phyloP scores from a whole-genome alignment of 2,113 vertebrate species.

The Recurvirostra avosetta region DNA sequence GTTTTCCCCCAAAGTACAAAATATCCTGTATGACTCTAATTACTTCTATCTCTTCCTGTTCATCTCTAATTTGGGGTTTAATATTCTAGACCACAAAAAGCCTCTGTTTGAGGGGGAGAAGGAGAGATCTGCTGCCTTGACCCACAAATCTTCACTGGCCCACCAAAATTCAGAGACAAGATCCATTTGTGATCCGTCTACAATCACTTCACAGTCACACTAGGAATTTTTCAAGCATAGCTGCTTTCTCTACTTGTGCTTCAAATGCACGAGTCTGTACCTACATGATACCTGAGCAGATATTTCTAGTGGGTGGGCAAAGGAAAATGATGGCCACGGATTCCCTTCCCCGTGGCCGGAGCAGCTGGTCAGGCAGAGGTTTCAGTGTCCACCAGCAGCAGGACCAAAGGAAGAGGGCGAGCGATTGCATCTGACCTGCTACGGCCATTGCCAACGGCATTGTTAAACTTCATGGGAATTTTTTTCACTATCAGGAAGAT shows the following conservation, averaged over 20 bases:
- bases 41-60: background rate
- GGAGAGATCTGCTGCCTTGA: background rate
- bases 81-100: background rate
- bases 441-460: rapidly evolving
- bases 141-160: background rate
- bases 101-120: background rate
- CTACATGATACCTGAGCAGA: too few species aligned
- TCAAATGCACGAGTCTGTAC: background rate
- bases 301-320: background rate
- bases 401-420: background rate
- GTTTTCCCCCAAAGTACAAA: background rate
- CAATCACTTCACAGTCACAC: background rate
- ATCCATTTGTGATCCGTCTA: background rate
- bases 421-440: background rate
- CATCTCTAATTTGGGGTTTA: background rate
- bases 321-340: background rate
- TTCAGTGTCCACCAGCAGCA: background rate
- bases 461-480: too few species aligned
- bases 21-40: too few species aligned
- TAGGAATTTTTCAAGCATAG: background rate
- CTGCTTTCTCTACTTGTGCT: background rate
- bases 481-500: background rate
- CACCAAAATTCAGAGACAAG: background rate
- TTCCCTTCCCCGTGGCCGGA: background rate
- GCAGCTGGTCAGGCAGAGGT: too few species aligned